phyloP scores from a whole-genome alignment of 2,888 invertebrate species.

The Polietes domitor region DNA sequence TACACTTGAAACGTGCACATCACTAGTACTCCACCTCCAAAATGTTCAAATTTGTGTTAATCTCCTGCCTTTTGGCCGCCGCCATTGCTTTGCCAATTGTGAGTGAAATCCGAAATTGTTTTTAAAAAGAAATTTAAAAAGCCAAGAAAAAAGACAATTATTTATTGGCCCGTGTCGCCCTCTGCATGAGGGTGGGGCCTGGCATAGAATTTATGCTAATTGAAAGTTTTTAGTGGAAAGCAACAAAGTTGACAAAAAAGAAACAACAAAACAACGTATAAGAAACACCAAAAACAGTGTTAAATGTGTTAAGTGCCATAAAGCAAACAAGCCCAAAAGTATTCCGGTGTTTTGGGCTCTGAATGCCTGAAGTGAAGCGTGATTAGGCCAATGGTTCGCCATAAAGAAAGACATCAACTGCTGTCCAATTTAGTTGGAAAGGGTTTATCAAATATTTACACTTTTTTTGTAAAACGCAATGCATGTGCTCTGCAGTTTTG shows the following conservation, averaged over 20 bases:
- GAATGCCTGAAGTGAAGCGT: too few relatives aligned
- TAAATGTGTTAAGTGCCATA: conserved; percentile 2
- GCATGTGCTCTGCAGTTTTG: too few relatives aligned
- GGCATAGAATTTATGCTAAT: conserved; percentile 7
- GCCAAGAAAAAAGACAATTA: conserved; percentile 12
- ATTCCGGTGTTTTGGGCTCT: too few relatives aligned
- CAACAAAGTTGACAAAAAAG: not conserved
- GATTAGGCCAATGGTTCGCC: too few relatives aligned
- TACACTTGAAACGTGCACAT: conserved; percentile 77
- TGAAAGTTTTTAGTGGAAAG: not conserved
- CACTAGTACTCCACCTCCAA: conserved; percentile 55
- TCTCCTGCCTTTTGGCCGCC: conserved; percentile 76
- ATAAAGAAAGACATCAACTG: too few relatives aligned
- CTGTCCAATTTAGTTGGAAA: too few relatives aligned
- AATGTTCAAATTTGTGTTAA: conserved; percentile 77
- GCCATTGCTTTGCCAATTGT: conserved; percentile 76
- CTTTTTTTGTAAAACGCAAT: too few relatives aligned
- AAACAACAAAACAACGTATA: not conserved
- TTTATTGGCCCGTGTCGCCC: not conserved
- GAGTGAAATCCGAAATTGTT: conserved; percentile 31
- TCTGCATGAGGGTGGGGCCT: not conserved
- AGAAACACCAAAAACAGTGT: not conserved
- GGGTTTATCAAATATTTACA: too few relatives aligned
- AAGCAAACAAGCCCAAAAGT: not conserved
- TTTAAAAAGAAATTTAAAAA: conserved; percentile 1